Evolutionary conservation across 2,797 vertebrate species (phyloP).

Genomic region (Anas acuta): DNA sequence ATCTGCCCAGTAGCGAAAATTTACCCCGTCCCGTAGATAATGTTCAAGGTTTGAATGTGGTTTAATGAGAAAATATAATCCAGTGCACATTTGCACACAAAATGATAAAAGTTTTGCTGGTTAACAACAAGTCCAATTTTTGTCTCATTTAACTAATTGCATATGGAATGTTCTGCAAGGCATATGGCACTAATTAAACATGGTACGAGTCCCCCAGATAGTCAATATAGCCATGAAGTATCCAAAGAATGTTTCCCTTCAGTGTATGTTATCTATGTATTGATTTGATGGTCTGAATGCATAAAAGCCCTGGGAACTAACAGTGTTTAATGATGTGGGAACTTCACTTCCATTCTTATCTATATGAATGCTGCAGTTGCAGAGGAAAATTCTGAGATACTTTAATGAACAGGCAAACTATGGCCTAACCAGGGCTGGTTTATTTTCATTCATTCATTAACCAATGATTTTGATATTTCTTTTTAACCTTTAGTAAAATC

Average conservation of each 20-base stretch:
- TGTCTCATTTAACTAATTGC: slow-evolving; percentile 78
- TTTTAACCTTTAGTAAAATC: background rate
- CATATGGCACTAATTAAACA: slow-evolving; percentile 83
- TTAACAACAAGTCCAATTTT: slow-evolving; percentile 59
- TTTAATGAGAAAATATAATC: slow-evolving; percentile 6
- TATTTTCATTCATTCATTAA: slow-evolving; percentile 16
- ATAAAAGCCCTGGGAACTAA: slow-evolving; percentile 35
- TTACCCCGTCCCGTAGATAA: background rate
- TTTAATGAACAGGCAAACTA: slow-evolving; percentile 10
- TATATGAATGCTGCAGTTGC: slow-evolving; percentile 10
- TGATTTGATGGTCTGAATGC: slow-evolving; percentile 73
- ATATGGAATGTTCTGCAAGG: slow-evolving; percentile 76
- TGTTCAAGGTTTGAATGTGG: background rate
- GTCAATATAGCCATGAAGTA: slow-evolving; percentile 72
- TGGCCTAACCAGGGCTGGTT: background rate
- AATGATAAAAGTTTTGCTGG: background rate
- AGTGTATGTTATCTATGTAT: slow-evolving; percentile 76
- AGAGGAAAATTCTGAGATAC: slow-evolving; percentile 16
- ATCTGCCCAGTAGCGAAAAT: background rate
- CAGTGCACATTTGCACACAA: background rate
- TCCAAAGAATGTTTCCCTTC: slow-evolving; percentile 19
- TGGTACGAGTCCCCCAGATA: slow-evolving; percentile 69
- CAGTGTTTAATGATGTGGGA: slow-evolving; percentile 71
- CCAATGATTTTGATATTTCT: background rate
- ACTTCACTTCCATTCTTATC: slow-evolving; percentile 62